Conservation (phyloP, 37 sponge, comb jelly and placozoan genomes). For the Theonella swinhoei region DNA sequence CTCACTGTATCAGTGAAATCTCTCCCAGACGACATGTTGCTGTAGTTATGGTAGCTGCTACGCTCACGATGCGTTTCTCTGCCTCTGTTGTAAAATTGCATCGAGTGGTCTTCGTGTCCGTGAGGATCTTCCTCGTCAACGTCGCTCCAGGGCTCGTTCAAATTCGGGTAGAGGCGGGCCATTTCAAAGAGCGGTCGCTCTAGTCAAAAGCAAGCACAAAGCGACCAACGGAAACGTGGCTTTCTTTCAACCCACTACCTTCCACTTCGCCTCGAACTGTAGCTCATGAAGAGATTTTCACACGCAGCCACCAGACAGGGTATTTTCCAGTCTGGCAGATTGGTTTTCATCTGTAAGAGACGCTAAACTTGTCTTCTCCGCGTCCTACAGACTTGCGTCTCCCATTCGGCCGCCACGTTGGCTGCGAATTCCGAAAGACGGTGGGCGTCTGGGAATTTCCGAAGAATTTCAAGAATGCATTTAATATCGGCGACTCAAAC, state of each 20-base stretch:
- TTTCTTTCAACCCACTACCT: no score
- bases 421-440: no score
- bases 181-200: no score
- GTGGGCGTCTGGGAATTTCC: conserved; percentile 19
- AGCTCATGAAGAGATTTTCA: no score
- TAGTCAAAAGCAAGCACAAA: no score
- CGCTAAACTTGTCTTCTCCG: not conserved
- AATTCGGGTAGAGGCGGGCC: not conserved
- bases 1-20: not conserved
- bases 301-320: no score
- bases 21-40: not conserved
- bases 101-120: not conserved
- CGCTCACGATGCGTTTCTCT: not conserved
- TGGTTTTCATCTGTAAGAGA: no score
- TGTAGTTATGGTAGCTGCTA: not conserved
- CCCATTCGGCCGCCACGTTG: no score
- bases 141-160: not conserved
- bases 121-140: not conserved
- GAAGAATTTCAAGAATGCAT: conserved; percentile 13
- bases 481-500: no score
- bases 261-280: no score
- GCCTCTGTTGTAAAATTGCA: not conserved
- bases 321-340: no score
- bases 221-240: no score
- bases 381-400: not conserved